Evolutionary conservation across 2,113 vertebrate genomes (phyloP).

Genomic region (Ranitomeya imitator): DNA sequence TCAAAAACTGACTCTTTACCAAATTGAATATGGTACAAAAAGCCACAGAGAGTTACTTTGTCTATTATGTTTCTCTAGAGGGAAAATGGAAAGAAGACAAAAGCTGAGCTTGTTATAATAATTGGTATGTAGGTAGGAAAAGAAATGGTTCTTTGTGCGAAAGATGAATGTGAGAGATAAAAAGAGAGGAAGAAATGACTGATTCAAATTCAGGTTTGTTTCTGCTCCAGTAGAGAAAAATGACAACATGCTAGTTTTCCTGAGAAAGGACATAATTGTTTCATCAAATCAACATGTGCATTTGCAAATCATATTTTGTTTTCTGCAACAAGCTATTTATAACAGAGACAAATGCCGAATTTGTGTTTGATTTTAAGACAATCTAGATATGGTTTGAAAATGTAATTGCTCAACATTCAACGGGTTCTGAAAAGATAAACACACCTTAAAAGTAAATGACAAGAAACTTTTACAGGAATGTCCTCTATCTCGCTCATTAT

Average conservation of each 20-base stretch:
- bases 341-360: constrained; percentile 36
- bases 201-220: constrained; percentile 51
- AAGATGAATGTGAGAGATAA: constrained; percentile 53
- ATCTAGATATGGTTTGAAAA: constrained; percentile 27
- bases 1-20: constrained; percentile 47
- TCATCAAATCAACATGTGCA: constrained; percentile 38
- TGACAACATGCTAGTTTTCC: constrained; percentile 36
- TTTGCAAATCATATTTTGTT: constrained; percentile 49
- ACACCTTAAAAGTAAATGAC: background rate
- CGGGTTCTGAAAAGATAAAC: background rate
- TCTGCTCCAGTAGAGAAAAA: constrained; percentile 47
- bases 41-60: constrained; percentile 50
- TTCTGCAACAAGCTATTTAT: constrained; percentile 32
- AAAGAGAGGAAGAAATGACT: constrained; percentile 50
- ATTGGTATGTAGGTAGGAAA: constrained; percentile 55
- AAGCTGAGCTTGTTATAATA: constrained; percentile 58
- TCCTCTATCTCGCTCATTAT: background rate
- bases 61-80: constrained; percentile 54
- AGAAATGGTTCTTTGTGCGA: constrained; percentile 55
- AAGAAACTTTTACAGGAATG: background rate
- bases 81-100: constrained; percentile 53
- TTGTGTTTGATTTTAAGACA: constrained; percentile 27
- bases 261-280: constrained; percentile 47
- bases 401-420: background rate
- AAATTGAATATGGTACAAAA: constrained; percentile 54